Evolutionary conservation across 2,113 vertebrate genomes (phyloP).

Genomic region (Apeltes quadracus): DNA sequence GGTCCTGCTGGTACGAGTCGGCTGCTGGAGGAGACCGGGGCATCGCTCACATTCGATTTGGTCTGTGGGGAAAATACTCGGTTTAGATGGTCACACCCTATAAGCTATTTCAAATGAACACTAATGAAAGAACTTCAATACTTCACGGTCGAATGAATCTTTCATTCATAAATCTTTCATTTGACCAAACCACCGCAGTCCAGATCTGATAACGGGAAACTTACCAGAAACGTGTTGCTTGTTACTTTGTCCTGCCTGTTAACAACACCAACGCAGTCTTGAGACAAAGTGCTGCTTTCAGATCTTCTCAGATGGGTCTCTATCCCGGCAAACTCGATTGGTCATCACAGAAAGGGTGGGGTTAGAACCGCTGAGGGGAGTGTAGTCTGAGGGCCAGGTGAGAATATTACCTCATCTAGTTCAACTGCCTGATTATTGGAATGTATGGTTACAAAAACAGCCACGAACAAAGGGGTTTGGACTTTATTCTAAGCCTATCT

Average conservation of each 20-base stretch:
- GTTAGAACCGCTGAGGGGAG: constrained; percentile 1
- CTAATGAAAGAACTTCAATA: not conserved
- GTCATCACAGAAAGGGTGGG: constrained; percentile 48
- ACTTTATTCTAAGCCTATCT: not conserved
- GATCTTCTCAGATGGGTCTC: constrained; percentile 23
- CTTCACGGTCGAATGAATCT: not conserved
- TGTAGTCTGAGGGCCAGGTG: constrained; percentile 27
- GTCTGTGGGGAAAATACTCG: constrained; percentile 53
- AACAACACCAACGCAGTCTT: not conserved
- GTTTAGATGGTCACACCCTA: not conserved
- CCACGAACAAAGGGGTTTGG: not conserved
- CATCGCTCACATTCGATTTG: constrained; percentile 55
- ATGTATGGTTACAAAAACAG: not conserved
- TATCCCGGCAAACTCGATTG: constrained; percentile 57
- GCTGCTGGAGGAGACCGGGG: constrained; percentile 15
- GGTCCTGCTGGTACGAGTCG: constrained; percentile 69
- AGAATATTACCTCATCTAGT: constrained; percentile 22
- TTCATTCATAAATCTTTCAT: not conserved
- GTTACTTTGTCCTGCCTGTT: not conserved
- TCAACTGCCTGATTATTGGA: not conserved
- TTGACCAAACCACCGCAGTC: not conserved
- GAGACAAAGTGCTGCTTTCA: constrained; percentile 30
- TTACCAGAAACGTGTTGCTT: constrained; percentile 70
- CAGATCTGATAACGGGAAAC: not conserved
- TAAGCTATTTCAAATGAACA: not conserved